These are phyloP conservation scores for Sinocyclocheilus maitianheensis DNA, from an alignment of 2,113 vertebrate species.

Conservation along the genomic window DNA sequence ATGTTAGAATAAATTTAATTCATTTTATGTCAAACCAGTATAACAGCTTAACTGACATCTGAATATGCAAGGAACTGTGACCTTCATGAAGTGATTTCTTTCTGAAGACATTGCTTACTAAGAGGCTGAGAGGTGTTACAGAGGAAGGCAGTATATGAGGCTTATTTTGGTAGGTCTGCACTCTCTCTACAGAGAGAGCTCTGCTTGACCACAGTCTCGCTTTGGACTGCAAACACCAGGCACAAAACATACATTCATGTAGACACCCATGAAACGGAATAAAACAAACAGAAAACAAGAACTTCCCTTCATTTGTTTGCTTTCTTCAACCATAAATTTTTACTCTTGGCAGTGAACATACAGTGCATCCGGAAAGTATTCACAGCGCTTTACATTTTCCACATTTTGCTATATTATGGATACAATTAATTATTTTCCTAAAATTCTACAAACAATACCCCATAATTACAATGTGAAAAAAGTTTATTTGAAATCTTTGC, in stretches of 20 bases:
- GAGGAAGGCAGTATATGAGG: slow-evolving; percentile 58
- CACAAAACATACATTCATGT: slow-evolving; percentile 73
- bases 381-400: too few relatives aligned
- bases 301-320: slow-evolving; percentile 69
- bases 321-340: slow-evolving; percentile 64
- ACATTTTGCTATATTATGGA: too few relatives aligned
- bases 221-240: slow-evolving; percentile 72
- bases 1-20: slow-evolving; percentile 39
- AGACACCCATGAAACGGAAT: slow-evolving; percentile 63
- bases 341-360: slow-evolving; percentile 59
- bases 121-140: slow-evolving; percentile 51
- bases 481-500: too few relatives aligned
- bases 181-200: slow-evolving; percentile 63
- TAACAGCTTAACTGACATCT: background rate
- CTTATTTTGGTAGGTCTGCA: slow-evolving; percentile 67
- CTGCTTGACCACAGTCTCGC: slow-evolving; percentile 60
- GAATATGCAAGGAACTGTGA: slow-evolving; percentile 1
- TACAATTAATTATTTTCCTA: too few relatives aligned
- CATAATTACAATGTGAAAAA: too few relatives aligned
- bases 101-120: slow-evolving; percentile 55
- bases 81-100: slow-evolving; percentile 48
- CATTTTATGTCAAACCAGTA: background rate
- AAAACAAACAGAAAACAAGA: slow-evolving; percentile 70
- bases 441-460: too few relatives aligned
- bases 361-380: too few relatives aligned